Conservation (phyloP, 2,113 vertebrate genomes). For the Callionymus lyra region DNA sequence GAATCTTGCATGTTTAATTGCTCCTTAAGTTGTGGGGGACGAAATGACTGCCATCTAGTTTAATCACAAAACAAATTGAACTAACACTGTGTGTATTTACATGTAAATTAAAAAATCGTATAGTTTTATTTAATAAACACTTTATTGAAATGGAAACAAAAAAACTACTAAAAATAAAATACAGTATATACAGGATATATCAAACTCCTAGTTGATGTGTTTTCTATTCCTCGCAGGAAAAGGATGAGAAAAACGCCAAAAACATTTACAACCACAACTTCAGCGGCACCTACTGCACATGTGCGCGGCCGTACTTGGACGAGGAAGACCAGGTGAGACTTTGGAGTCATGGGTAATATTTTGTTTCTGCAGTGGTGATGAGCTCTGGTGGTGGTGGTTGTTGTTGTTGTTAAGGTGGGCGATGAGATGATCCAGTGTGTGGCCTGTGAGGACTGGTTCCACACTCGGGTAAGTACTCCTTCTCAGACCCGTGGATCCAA, state of each 20-base stretch:
- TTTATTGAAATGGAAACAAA: too few species aligned
- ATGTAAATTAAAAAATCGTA: too few species aligned
- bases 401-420: conserved; percentile 63
- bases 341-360: background rate
- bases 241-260: conserved; percentile 71
- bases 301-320: conserved; percentile 89
- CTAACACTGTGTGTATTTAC: too few species aligned
- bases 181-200: too few species aligned
- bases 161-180: too few species aligned
- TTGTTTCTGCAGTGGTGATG: too few species aligned
- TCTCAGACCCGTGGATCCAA: background rate
- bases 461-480: conserved; percentile 75
- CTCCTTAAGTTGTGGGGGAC: too few species aligned
- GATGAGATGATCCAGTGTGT: conserved; percentile 98
- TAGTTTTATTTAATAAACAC: too few species aligned
- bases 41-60: too few species aligned
- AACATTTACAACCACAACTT: conserved; percentile 94
- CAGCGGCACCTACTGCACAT: conserved; percentile 84
- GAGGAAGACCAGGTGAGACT: conserved; percentile 77
- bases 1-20: too few species aligned
- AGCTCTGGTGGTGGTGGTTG: background rate
- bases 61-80: too few species aligned
- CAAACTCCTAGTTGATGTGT: too few species aligned
- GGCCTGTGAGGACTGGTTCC: conserved; percentile 95
- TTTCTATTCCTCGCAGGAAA: conserved; percentile 72